These are phyloP conservation scores for Ricordea florida DNA, from an alignment of 92 coral and sea anemone species.

Conservation along the genomic window DNA sequence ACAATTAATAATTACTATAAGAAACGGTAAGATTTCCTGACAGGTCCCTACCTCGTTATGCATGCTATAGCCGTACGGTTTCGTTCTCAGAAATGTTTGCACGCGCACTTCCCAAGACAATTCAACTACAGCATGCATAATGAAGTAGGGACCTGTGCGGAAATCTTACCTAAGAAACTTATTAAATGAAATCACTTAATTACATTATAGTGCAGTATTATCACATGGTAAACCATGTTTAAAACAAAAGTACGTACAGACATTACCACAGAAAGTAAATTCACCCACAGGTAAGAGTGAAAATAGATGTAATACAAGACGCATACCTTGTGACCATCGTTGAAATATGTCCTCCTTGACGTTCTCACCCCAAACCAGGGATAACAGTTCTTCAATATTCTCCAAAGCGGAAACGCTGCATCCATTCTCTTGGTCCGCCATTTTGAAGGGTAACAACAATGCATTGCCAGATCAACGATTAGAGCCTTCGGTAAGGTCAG, in stretches of 20 bases:
- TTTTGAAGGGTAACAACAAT: constrained; percentile 1
- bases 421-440: constrained; percentile 74
- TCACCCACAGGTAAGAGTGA: neutral
- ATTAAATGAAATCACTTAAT: too few relatives aligned
- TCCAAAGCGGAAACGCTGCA: constrained; percentile 38
- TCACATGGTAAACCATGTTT: neutral
- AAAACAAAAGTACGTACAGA: too few relatives aligned
- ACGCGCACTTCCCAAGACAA: too few relatives aligned
- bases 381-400: constrained; percentile 65
- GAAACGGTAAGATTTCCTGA: too few relatives aligned
- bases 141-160: too few relatives aligned
- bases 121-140: too few relatives aligned
- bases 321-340: constrained; percentile 96
- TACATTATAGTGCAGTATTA: too few relatives aligned
- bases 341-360: constrained; percentile 88
- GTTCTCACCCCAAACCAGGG: constrained; percentile 83
- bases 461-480: neutral
- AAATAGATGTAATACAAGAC: neutral
- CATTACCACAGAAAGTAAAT: neutral
- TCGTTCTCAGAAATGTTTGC: too few relatives aligned
- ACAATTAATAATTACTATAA: too few relatives aligned
- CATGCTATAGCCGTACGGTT: too few relatives aligned
- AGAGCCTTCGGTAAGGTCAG: constrained; percentile 1
- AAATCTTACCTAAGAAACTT: too few relatives aligned
- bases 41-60: too few relatives aligned